Percentiles rank a stretch among this genome's conserved stretches.
phyloP scores from a whole-genome alignment of 2,888 invertebrate genomes.

The Drosophila fulvimacula region DNA sequence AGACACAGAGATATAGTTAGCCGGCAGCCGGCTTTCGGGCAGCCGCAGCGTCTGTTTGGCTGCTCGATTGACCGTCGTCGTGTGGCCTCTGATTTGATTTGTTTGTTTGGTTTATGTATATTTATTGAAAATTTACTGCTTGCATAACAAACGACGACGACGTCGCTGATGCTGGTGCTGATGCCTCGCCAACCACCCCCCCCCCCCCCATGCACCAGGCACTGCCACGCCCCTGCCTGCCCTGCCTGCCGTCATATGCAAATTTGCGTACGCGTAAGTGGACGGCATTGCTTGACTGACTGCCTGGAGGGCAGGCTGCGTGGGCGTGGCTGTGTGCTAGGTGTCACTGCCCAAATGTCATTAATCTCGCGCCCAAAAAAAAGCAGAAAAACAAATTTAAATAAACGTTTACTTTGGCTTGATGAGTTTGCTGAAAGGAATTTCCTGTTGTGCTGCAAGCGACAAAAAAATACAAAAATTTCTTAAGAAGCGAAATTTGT shows the following conservation, averaged over 20 bases:
- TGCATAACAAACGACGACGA: slow-evolving; percentile 68
- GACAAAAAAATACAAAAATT: slow-evolving; percentile 39
- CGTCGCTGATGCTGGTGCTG: slow-evolving; percentile 12
- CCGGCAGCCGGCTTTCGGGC: slow-evolving; percentile 34
- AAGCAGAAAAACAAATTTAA: slow-evolving; percentile 10
- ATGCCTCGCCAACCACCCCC: background rate
- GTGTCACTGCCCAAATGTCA: slow-evolving; percentile 60
- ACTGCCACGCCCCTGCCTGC: background rate
- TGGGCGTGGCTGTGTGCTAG: slow-evolving; percentile 3
- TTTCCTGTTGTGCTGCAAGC: slow-evolving; percentile 61
- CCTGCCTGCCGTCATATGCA: slow-evolving; percentile 55
- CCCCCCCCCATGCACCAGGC: background rate
- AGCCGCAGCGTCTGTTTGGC: slow-evolving; percentile 56
- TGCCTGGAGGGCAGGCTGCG: background rate
- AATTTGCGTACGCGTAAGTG: slow-evolving; percentile 61
- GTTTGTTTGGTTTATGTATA: slow-evolving; percentile 73
- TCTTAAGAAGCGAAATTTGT: slow-evolving; percentile 54
- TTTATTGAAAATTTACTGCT: slow-evolving; percentile 79
- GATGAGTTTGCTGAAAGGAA: slow-evolving; percentile 76
- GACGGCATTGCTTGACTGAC: slow-evolving; percentile 39
- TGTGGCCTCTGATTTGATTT: slow-evolving; percentile 65
- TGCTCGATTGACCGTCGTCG: slow-evolving; percentile 51
- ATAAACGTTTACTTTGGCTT: slow-evolving; percentile 57
- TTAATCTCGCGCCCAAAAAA: slow-evolving; percentile 71
- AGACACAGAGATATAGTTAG: slow-evolving; percentile 7